phyloP scores from a whole-genome alignment of 53 echinoderm and acorn worm genomes.

The Arbacia lixula region DNA sequence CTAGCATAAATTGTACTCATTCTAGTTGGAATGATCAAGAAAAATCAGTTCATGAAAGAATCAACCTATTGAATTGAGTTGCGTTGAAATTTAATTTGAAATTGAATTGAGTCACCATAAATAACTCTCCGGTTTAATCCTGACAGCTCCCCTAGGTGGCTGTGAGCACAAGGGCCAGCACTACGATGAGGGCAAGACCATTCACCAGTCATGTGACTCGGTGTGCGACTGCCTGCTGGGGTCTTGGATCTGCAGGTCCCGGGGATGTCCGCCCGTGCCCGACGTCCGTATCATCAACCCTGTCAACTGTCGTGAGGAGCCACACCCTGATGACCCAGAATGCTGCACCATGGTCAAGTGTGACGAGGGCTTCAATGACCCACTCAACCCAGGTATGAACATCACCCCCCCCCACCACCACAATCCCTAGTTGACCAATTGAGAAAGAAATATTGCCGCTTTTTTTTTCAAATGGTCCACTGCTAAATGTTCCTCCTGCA shows the following conservation, averaged over 20 bases:
- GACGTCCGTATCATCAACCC: constrained; percentile 79
- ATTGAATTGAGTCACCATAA: too few species aligned
- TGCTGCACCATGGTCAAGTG: constrained; percentile 90
- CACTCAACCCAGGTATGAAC: constrained; percentile 59
- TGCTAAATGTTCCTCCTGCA: too few species aligned
- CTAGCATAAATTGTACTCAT: too few species aligned
- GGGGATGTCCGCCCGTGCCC: constrained; percentile 94
- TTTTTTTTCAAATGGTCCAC: too few species aligned
- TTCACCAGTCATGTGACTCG: constrained; percentile 92
- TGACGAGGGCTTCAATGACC: constrained; percentile 72
- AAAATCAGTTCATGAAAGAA: too few species aligned
- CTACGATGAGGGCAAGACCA: constrained; percentile 89
- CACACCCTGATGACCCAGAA: constrained; percentile 94
- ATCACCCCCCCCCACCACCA: too few species aligned
- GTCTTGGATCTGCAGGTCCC: constrained; percentile 89
- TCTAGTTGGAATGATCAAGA: too few species aligned
- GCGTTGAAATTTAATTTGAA: too few species aligned
- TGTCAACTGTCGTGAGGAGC: constrained; percentile 83
- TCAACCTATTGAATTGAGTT: too few species aligned
- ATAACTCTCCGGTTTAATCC: neutral
- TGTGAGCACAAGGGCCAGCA: constrained; percentile 87
- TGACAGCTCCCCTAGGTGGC: constrained; percentile 86
- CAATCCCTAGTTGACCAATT: too few species aligned
- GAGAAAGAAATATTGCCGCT: too few species aligned
- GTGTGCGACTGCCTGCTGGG: constrained; percentile 95